These are phyloP conservation scores for Caenorhabditis sp. DNA, from an alignment of 2,888 invertebrate species.

Conservation along the genomic window DNA sequence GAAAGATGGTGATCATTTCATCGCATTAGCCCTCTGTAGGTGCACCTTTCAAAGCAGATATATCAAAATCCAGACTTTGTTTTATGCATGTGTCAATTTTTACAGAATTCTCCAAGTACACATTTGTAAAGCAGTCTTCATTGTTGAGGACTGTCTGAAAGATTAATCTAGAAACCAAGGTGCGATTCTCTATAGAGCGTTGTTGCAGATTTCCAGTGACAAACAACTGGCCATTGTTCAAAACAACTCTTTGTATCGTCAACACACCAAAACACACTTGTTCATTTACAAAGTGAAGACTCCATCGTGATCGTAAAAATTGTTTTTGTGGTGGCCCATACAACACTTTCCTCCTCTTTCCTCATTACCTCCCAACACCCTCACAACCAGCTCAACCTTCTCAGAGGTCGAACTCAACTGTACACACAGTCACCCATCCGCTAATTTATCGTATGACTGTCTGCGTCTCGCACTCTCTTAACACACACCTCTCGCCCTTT, in stretches of 20 bases:
- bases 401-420: not conserved
- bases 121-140: no score
- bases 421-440: conserved; percentile 13
- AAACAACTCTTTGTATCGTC: conserved; percentile 21
- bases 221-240: conserved; percentile 13
- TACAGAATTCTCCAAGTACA: no score
- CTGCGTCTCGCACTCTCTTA: conserved; percentile 55
- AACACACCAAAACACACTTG: conserved; percentile 3
- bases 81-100: no score
- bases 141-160: not conserved
- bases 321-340: conserved; percentile 17
- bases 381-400: not conserved
- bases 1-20: no score
- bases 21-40: no score
- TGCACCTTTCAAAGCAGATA: no score
- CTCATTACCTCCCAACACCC: not conserved
- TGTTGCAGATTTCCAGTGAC: not conserved
- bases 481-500: conserved; percentile 16
- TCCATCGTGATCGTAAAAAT: not conserved
- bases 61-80: no score
- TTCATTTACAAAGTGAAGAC: not conserved
- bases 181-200: not conserved
- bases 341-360: not conserved
- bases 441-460: conserved; percentile 30
- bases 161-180: not conserved